Base-by-base conservation (phyloP, 2,113 vertebrate genomes). In the Leucosticte australis region DNA sequence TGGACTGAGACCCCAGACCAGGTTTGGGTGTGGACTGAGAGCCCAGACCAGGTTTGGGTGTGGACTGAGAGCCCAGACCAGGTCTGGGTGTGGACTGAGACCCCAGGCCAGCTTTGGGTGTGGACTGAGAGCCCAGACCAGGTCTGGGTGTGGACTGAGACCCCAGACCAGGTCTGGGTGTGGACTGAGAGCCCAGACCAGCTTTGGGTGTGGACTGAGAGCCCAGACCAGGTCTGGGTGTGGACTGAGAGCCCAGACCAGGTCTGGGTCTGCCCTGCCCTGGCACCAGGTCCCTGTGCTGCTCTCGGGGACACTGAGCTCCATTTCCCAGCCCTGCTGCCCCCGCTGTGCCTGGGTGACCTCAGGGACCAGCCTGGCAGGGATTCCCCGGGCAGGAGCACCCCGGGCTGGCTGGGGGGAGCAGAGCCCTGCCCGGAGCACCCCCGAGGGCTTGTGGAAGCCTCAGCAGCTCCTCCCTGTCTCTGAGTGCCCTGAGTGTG, bases 181-280 rank as follows among this genome's bases (percentile, higher is more conserved):
- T 33, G 35, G 15, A 2, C 0, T 44, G 41, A 13, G 18, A 10
- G 14, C 24, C 20, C 4, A 31, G 23, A 6, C 1, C 7, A 13
- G 6, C 15, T 12, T 12, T n/a, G 27, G 13, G 47, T 49, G 22
- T 49, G 47, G 47, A 14, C 8, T 49, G 46, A 5, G 41, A 9
- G 11, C 13, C 44, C 44, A 46, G 41, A 13, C 41, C 41, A 41
- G 41, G 41, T 41, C 5, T 23, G 24, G 6, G 14, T 22, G 10
- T 23, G 27, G 10, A 30, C 0, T 70, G 49, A 13, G 35, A 10
- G 15, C 27, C 26, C 11, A 11, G 9, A 16, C 5, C 5, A 14
- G 15, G 9, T 50, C 16, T 47, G 33, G 6, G 19, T 30, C 7
- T 31, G 33, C 10, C 4, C 18, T 30, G 27, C 23, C 1, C 2